Conservation (phyloP, 2,888 invertebrate genomes). For the Lapara coniferarum region DNA sequence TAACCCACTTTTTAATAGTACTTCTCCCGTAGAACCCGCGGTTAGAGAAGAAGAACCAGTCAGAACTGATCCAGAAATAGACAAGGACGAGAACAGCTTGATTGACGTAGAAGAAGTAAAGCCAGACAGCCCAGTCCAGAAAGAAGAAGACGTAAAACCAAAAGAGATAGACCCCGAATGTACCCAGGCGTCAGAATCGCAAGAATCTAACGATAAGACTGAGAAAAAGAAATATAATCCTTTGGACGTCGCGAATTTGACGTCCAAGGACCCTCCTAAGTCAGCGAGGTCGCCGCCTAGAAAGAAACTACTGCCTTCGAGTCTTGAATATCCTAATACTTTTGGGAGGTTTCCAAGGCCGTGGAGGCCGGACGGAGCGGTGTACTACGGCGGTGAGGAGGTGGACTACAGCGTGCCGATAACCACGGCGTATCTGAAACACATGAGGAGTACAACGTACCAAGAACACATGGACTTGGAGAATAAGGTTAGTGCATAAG, state of each 20-base stretch:
- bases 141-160: constrained; percentile 49
- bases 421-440: constrained; percentile 94
- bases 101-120: constrained; percentile 80
- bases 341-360: constrained; percentile 83
- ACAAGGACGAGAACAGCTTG: constrained; percentile 76
- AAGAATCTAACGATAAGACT: constrained; percentile 60
- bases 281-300: constrained; percentile 74
- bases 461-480: constrained; percentile 68
- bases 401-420: constrained; percentile 94
- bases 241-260: constrained; percentile 85
- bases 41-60: constrained; percentile 74
- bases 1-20: constrained; percentile 55
- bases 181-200: constrained; percentile 61
- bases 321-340: constrained; percentile 62
- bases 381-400: constrained; percentile 75
- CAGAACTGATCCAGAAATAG: constrained; percentile 75
- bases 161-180: constrained; percentile 54
- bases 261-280: constrained; percentile 84
- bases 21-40: constrained; percentile 68
- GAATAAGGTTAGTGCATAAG: constrained; percentile 65
- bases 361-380: constrained; percentile 82
- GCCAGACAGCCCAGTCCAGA: constrained; percentile 61
- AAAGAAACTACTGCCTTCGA: constrained; percentile 74
- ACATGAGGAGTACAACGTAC: constrained; percentile 88
- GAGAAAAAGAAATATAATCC: constrained; percentile 83